Evolutionary conservation across 2,113 vertebrate species (phyloP), one percentile per base, ranked within the genome.

Genomic region (Struthio camelus): DNA sequence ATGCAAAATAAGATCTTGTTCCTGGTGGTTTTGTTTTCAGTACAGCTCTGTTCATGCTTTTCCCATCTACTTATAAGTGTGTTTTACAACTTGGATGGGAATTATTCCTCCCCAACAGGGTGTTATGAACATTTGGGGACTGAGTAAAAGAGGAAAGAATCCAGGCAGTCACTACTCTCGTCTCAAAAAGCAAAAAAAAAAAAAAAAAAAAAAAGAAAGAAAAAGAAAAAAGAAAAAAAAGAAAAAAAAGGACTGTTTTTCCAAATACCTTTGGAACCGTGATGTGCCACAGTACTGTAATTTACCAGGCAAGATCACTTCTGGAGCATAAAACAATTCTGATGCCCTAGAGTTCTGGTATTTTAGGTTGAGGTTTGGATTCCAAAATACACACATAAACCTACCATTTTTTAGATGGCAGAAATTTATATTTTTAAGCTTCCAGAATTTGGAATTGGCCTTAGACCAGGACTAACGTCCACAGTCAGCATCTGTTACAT

Each of bases 1-100:
- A 87, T 95, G 94, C 80, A 87, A 89, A 93, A 87, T 89, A 96
- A 95, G 95, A 95, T 91, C 92, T 85, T 66, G 80, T 75, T 96
- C 85, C 77, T 78, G 77, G 71, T 0, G 17, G 96, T 89, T 96
- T 94, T 96, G 88, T 96, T 95, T 96, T 94, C 85, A 1, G 28
- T 79, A 56, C 59, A 46, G 80, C 56, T 56, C 96, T 90, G 81
- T 95, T 96, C 93, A 91, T 83, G 89, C 91, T 85, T 93, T 96
- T 93, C 80, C 88, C 92, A 88, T 97, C 93, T 92, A 93, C 95
- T 96, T 90, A 78, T 50, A 89, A 82, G 62, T 71, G 87, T 84
- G 75, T 94, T 95, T 96, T 95, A 89, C 90, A 91, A 73, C 77
- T 95, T 85, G 80, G 89, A 92, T 65, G 58, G 91, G 92, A 95